Evolutionary conservation across 2,888 invertebrate species (phyloP).

Genomic region (Prenolepis imparis): DNA sequence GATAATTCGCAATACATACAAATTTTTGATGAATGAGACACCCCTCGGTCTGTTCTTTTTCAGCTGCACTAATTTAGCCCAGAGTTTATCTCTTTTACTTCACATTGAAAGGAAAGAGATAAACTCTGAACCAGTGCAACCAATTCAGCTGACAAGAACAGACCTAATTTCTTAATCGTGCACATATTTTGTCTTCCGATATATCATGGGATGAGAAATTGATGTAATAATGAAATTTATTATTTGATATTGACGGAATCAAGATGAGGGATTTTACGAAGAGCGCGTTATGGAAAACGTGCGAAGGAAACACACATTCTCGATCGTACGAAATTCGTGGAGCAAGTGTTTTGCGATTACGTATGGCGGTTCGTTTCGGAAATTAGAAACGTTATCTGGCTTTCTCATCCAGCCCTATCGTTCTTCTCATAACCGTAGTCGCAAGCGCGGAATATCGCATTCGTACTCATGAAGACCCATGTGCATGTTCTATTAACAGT

Average conservation of each 20-base stretch:
- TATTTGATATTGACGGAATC: not conserved
- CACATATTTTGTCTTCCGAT: not conserved
- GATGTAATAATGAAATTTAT: slow-evolving; percentile 5
- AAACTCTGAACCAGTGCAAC: no score
- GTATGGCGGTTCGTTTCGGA: slow-evolving; percentile 71
- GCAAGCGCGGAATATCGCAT: slow-evolving; percentile 28
- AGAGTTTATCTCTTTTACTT: no score
- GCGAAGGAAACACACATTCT: not conserved
- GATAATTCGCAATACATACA: no score
- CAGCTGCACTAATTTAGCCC: no score
- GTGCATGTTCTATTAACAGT: slow-evolving; percentile 57
- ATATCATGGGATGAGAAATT: not conserved
- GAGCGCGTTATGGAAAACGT: not conserved
- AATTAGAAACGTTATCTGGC: slow-evolving; percentile 77
- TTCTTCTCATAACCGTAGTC: slow-evolving; percentile 60
- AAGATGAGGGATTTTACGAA: not conserved
- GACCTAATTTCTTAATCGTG: not conserved
- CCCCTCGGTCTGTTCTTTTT: no score
- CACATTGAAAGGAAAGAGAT: no score
- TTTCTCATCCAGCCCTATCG: slow-evolving; percentile 72
- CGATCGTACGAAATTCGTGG: slow-evolving; percentile 27
- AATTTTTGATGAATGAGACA: no score
- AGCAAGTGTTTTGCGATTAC: slow-evolving; percentile 51
- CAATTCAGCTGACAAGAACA: no score
- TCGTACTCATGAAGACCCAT: slow-evolving; percentile 39